phyloP scores from a whole-genome alignment of 2,113 vertebrate genomes.

The Epinephelus lanceolatus region DNA sequence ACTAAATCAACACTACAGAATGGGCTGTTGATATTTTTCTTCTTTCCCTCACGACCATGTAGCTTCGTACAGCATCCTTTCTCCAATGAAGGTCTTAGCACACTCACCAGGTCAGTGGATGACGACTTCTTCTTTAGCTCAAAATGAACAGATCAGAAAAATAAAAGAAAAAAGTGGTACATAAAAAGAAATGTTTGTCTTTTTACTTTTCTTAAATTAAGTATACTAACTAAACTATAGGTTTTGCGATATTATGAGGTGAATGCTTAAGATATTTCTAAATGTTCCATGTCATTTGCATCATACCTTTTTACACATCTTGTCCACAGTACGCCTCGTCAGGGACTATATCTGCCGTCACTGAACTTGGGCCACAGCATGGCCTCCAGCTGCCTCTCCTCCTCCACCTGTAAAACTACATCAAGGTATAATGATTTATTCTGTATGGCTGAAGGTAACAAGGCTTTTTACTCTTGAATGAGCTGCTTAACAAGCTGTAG shows the following conservation, averaged over 20 bases:
- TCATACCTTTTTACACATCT: neutral
- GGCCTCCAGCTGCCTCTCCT: conserved; percentile 87
- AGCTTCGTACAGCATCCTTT: conserved; percentile 31
- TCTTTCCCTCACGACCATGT: neutral
- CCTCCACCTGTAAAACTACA: conserved; percentile 84
- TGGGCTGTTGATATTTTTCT: neutral
- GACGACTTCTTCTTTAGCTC: neutral
- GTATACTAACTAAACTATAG: neutral
- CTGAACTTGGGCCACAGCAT: conserved; percentile 86
- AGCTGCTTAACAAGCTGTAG: neutral
- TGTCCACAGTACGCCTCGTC: conserved; percentile 56
- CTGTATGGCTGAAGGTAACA: neutral
- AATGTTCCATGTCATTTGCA: neutral
- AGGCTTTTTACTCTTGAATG: neutral
- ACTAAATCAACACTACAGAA: neutral
- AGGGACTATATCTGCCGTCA: conserved; percentile 62
- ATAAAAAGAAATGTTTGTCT: neutral
- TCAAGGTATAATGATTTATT: conserved; percentile 83
- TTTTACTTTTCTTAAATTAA: neutral
- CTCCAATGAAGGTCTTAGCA: conserved; percentile 26
- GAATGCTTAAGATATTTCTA: too few species aligned
- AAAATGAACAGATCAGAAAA: conserved; percentile 3
- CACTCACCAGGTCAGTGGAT: conserved; percentile 61
- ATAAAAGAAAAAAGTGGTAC: neutral
- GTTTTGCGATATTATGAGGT: neutral